These are phyloP conservation scores for Microhierax caerulescens DNA, from an alignment of 2,797 vertebrate species.

Conservation along the genomic window DNA sequence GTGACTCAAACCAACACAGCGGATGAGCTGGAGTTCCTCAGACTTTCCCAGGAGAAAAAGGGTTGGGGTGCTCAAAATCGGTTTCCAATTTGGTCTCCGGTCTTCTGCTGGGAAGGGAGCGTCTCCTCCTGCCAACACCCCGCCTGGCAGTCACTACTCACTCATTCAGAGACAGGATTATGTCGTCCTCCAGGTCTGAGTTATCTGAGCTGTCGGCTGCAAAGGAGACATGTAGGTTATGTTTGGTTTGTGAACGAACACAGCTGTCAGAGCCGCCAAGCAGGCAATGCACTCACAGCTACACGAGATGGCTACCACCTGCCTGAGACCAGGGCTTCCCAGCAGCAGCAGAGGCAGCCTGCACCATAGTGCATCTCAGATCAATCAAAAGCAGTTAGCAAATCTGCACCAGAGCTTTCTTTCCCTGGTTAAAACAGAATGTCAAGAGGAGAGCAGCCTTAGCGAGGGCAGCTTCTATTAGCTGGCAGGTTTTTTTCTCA, in stretches of 20 bases:
- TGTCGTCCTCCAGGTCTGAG: constrained; percentile 98
- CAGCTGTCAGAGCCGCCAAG: background rate
- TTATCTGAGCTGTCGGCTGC: constrained; percentile 94
- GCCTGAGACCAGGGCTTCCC: background rate
- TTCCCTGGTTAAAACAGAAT: background rate
- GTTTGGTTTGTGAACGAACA: background rate
- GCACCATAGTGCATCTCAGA: background rate
- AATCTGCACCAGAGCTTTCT: background rate
- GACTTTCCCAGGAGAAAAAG: constrained; percentile 33
- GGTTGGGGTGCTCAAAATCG: constrained; percentile 48
- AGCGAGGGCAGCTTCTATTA: background rate
- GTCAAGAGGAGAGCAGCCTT: background rate
- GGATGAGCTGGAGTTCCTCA: constrained; percentile 59
- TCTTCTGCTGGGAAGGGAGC: constrained; percentile 53
- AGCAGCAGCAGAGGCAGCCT: background rate
- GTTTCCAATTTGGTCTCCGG: constrained; percentile 67
- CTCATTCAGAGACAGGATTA: constrained; percentile 91
- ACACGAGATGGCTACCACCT: background rate
- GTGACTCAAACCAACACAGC: constrained; percentile 56
- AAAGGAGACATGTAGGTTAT: constrained; percentile 62
- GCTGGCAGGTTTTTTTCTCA: background rate
- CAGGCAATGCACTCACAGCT: background rate
- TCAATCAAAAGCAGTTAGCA: background rate
- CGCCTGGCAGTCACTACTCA: constrained; percentile 51
- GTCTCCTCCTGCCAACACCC: constrained; percentile 25